Evolutionary conservation across 2,888 invertebrate species (phyloP), one percentile per base, ranked within the genome.

Genomic region (Pachymerium ferrugineum): DNA sequence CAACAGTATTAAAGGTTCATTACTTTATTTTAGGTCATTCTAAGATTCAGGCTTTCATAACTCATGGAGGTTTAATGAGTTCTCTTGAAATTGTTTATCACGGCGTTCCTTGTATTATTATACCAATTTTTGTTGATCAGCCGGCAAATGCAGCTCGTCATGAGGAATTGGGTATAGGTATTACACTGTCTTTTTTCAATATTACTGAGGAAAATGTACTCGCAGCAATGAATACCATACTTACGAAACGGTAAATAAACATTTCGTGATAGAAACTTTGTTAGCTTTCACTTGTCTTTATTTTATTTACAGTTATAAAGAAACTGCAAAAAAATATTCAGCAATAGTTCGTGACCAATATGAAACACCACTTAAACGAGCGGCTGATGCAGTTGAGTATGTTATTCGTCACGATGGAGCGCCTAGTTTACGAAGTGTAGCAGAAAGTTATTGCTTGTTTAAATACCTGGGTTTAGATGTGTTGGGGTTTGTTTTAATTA

Each of bases 61-160:
- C 69, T 4, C 69, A 69, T 33, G 69, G 69, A 3, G 69, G 69
- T 1, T 29, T 69, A 12, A 29, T 69, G 31, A 69, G 69, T 69
- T 19, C 29, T 10, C 69, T 29, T 29, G 69, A 69, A 30, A n/a
- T 30, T 1, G 33, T 69, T 5, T 69, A 69, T 29, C 10, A 69
- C 10, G 69, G 28, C n/a, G 69, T 69, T 4, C 69, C 69, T 3
- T 28, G 25, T 30, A 29, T 69, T 69, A 30, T 19, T 4, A n/a
- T 69, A 14, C 69, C 69, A 69, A 2, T 69, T 16, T 3, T 69
- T 25, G 69, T 16, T n/a, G 69, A 69, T 31, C 69, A 69, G n/a
- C 31, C 5, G 8, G 1, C 3, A 0, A 69, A 69, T 29, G 30
- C 29, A 19, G 69, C 30, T 19, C 30, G 69, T 29, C 10, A 14